Percentiles rank a stretch among this genome's conserved stretches.
phyloP scores from a whole-genome alignment of 2,888 invertebrate species.

The Cheilosia variabilis region DNA sequence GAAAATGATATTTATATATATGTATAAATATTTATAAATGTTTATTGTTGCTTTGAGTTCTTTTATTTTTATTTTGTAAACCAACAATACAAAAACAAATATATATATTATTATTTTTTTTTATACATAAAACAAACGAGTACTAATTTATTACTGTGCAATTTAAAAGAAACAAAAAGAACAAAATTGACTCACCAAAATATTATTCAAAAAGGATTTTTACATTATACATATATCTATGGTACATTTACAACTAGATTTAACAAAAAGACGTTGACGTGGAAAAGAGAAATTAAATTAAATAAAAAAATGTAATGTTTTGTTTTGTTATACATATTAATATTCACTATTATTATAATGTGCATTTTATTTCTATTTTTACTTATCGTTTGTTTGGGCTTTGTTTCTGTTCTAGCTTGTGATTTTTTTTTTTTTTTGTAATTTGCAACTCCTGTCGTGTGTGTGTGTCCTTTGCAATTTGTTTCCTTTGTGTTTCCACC shows the following conservation, averaged over 20 bases:
- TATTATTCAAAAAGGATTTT: slow-evolving; percentile 19
- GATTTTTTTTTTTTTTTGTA: background rate
- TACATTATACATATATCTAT: slow-evolving; percentile 22
- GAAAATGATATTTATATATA: slow-evolving; percentile 1
- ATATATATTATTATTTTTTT: background rate
- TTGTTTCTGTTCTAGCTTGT: slow-evolving; percentile 10
- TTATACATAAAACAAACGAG: slow-evolving; percentile 4
- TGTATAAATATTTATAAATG: background rate
- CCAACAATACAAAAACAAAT: slow-evolving; percentile 4
- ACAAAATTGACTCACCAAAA: slow-evolving; percentile 24
- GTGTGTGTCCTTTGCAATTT: slow-evolving; percentile 9
- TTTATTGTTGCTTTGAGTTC: slow-evolving; percentile 5
- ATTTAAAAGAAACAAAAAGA: background rate
- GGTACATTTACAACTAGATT: slow-evolving; percentile 22
- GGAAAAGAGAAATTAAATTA: slow-evolving; percentile 10
- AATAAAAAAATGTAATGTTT: slow-evolving; percentile 26
- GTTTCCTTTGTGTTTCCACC: background rate
- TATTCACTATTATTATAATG: slow-evolving; percentile 12
- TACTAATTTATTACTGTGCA: slow-evolving; percentile 52
- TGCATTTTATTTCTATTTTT: slow-evolving; percentile 1
- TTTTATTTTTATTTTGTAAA: slow-evolving; percentile 14
- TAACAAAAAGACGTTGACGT: slow-evolving; percentile 9
- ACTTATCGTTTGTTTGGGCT: background rate
- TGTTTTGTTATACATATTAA: slow-evolving; percentile 39
- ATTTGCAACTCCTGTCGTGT: background rate